Base-by-base conservation (phyloP, 2,113 vertebrate genomes). In the Daphoenositta chrysoptera region DNA sequence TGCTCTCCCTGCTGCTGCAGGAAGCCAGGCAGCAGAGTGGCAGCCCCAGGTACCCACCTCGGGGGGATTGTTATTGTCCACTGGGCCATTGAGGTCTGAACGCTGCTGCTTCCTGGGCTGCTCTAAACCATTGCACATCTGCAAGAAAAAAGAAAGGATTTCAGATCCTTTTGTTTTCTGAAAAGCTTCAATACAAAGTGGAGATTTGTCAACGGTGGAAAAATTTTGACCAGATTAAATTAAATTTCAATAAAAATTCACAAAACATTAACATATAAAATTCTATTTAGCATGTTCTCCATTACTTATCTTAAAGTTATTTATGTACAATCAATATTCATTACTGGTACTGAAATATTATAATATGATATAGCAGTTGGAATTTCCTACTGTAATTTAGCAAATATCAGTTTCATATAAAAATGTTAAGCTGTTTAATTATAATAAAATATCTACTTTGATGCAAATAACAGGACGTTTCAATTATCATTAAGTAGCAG, bases 21-120 rank as follows among this genome's bases (percentile, higher is more conserved):
- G 61, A 33, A 28, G 47, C 19, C 2, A 28, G 58, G 37, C 26
- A 72, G 58, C 76, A 69, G n/a, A 19, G 20, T 11, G 12, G 35
- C 5, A 22, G 83, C 54, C 82, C 21, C 18, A 15, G 31, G 50
- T 19, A 72, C 96, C 97, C 88, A 99, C 99, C 98, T 99, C 99
- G 1, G 98, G 97, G 66, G 98, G 96, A 31, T 99, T 99, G 96
- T 99, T 99, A 96, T 99, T 99, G 97, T 99, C 99, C 63, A 97
- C 89, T 2, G 99, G 99, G 60, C 99, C 98, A 35, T 99, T 99
- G 96, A 99, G 99, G 95, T 99, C 99, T 7, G 99, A 99, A 39
- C 99, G 99, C 97, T 99, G 99, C 94, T 99, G 99, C 95, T 99
- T 99, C 95, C 99, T 98, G 1, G 99, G 98, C 93, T 99, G 99